Evolutionary conservation across 2,113 vertebrate species (phyloP), one percentile per base, ranked within the genome.

Genomic region (Antigone vipio): DNA sequence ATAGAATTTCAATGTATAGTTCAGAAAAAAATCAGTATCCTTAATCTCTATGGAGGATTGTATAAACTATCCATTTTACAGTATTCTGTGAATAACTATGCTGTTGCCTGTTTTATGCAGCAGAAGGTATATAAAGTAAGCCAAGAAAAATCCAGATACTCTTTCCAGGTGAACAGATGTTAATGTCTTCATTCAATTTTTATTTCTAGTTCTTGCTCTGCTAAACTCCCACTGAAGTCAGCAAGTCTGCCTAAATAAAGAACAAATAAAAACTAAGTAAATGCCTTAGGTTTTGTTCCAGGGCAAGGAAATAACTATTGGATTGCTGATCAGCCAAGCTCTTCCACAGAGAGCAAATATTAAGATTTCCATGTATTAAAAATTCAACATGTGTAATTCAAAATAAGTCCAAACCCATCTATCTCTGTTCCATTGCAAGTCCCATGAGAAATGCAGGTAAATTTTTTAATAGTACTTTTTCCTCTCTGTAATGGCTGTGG

Each of bases 91-190:
- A 80, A 49, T 66, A 66, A 66, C 50, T 63, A 2, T 38, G 55
- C 7, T 77, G 40, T 30, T 77, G 77, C 49, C 11, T 74, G 24
- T 49, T 80, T 68, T 82, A 59, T 86, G 71, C 85, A 93, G 55
- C 67, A 62, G 45, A 19, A 58, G 30, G 40, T 89, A 53, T 50
- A 49, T 67, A 35, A 93, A 79, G 30, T 73, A 92, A 93, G 55
- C 58, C 63, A 92, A 71, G 63, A 69, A 77, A 90, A 93, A 76
- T 29, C 5, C 24, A 91, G 82, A 71, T 78, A 77, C 23, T 71
- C 40, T 92, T 93, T 95, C 76, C 80, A 93, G 86, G 80, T 95
- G 83, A 94, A 76, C 83, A 97, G 84, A 91, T 92, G 79, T 81
- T 92, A 86, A 95, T 93, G 64, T 84, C 68, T 95, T 95, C 52